phyloP scores from a whole-genome alignment of 2,113 vertebrate genomes.

The Equus quagga region DNA sequence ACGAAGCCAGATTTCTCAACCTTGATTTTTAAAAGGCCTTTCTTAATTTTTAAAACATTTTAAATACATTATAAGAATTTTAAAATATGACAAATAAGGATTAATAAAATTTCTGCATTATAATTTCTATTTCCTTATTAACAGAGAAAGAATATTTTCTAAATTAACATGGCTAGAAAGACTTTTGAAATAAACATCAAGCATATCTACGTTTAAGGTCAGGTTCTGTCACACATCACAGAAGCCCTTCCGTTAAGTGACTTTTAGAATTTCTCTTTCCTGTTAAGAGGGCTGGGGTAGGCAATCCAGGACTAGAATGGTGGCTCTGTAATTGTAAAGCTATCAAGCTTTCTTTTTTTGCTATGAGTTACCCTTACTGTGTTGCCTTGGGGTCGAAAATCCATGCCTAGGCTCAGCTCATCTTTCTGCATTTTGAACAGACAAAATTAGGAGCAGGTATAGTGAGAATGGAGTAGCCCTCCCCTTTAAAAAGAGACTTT shows the following conservation, averaged over 20 bases:
- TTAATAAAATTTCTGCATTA: background rate
- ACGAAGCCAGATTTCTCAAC: background rate
- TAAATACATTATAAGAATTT: background rate
- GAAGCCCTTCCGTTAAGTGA: background rate
- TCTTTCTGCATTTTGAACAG: background rate
- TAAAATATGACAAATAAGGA: background rate
- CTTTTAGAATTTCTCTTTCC: background rate
- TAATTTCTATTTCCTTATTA: background rate
- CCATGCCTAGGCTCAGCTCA: too few species aligned
- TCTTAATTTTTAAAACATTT: background rate
- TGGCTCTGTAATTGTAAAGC: background rate
- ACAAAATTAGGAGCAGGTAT: background rate
- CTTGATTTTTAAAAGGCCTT: background rate
- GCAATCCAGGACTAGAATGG: background rate
- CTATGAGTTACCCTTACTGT: background rate
- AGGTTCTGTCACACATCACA: background rate
- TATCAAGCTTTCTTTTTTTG: background rate
- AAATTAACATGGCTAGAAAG: background rate
- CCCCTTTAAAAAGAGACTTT: background rate
- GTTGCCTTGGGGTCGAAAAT: background rate
- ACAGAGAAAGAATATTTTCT: background rate
- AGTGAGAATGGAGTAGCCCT: background rate
- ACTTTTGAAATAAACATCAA: background rate
- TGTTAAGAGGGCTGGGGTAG: background rate
- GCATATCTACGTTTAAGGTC: background rate